Percentiles rank a stretch among this genome's conserved stretches.
These are phyloP conservation scores for Mongoloraphidia duomilia DNA, from an alignment of 2,888 invertebrate genomes.

Conservation along the genomic window DNA sequence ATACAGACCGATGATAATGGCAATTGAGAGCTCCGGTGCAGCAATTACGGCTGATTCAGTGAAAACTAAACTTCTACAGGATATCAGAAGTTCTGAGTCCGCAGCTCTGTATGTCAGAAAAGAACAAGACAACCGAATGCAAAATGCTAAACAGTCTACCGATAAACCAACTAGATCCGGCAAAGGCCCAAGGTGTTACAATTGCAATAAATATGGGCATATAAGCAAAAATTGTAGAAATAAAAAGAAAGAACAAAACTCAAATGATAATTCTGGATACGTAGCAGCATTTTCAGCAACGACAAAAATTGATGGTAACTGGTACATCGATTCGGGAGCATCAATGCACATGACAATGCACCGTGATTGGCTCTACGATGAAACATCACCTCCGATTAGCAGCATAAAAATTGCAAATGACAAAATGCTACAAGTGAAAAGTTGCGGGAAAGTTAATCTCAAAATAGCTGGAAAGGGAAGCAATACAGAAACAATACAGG, in stretches of 20 bases:
- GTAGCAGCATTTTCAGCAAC: slow-evolving; percentile 3
- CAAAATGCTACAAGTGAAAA: too few species aligned
- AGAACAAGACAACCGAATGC: slow-evolving; percentile 1
- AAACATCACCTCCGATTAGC: not conserved
- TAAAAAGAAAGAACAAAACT: slow-evolving; percentile 1
- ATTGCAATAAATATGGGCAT: slow-evolving; percentile 8
- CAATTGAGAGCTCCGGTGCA: slow-evolving; percentile 16
- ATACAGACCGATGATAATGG: slow-evolving; percentile 21
- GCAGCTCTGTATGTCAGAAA: not conserved
- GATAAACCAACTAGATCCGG: not conserved
- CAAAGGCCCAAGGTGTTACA: slow-evolving; percentile 6
- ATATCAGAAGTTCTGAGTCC: slow-evolving; percentile 8
- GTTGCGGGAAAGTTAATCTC: too few species aligned
- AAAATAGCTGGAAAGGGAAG: not conserved
- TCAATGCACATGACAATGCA: slow-evolving; percentile 10
- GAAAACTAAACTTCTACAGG: slow-evolving; percentile 19
- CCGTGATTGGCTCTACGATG: not conserved
- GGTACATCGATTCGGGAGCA: slow-evolving; percentile 13
- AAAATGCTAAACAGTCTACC: slow-evolving; percentile 1
- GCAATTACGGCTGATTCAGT: slow-evolving; percentile 17
- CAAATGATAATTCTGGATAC: slow-evolving; percentile 2
- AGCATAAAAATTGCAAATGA: too few species aligned
- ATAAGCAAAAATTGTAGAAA: slow-evolving; percentile 4
- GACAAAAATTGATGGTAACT: slow-evolving; percentile 1
- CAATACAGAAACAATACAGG: not conserved